Percentiles rank a stretch among this genome's conserved stretches.
phyloP scores from a whole-genome alignment of 2,888 invertebrate species.

The Entomobrya proxima region DNA sequence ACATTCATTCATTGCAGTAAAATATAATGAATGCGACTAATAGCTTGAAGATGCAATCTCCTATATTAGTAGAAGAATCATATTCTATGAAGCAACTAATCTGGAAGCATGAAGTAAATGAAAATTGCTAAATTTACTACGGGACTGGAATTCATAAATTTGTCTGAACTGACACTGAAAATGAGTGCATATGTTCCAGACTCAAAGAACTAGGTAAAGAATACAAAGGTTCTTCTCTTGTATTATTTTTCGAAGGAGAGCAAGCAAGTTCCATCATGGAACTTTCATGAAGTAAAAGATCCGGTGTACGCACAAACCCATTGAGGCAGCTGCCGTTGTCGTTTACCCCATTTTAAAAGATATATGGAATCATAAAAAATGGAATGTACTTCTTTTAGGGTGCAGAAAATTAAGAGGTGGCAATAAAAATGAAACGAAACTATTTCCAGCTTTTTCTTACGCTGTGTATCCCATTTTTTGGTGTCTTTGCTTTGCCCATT shows the following conservation, averaged over 20 bases:
- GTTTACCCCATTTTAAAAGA: neutral
- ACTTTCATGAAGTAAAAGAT: no score
- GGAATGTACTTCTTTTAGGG: neutral
- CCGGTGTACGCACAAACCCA: neutral
- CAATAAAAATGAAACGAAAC: neutral
- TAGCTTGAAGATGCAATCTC: no score
- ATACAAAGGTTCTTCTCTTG: no score
- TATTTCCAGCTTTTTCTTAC: no score
- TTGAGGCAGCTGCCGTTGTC: neutral
- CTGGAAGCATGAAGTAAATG: neutral
- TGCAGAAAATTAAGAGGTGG: neutral
- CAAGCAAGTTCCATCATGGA: no score
- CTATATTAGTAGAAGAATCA: no score
- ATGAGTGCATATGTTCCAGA: neutral
- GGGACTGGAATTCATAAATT: neutral
- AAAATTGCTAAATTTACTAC: neutral
- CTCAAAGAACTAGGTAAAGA: no score
- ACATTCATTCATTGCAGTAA: no score
- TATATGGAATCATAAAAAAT: slow-evolving; percentile 23
- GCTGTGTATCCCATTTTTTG: neutral
- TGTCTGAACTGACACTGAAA: neutral
- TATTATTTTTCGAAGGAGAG: no score
- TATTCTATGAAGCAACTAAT: neutral
- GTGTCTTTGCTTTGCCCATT: neutral
- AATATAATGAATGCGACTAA: no score